phyloP scores from a whole-genome alignment of 2,113 vertebrate species.

The Ceuthmochares aereus region DNA sequence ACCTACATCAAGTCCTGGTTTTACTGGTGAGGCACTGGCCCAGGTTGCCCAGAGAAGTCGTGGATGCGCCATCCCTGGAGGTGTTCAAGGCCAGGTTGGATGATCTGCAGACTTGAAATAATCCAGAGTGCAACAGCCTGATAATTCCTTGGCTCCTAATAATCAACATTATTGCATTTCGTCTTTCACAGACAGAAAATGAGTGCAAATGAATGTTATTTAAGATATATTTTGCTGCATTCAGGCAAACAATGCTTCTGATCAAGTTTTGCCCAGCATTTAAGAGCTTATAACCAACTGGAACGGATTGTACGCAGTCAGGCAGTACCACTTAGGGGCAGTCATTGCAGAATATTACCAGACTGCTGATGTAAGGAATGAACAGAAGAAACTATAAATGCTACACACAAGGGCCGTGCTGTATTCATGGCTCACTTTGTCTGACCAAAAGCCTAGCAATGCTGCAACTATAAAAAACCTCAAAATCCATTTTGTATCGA shows the following conservation, averaged over 20 bases:
- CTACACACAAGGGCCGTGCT: background rate
- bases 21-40: background rate
- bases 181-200: background rate
- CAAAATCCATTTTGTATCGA: background rate
- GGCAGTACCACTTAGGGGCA: background rate
- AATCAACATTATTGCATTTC: background rate
- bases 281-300: background rate
- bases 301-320: background rate
- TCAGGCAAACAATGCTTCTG: background rate
- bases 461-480: background rate
- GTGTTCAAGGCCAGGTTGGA: too few species aligned
- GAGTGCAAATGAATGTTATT: background rate
- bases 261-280: background rate
- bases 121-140: background rate
- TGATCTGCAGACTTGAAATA: background rate
- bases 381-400: background rate
- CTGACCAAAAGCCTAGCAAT: background rate
- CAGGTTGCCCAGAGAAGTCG: too few species aligned
- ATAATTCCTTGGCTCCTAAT: background rate
- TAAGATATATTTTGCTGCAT: background rate
- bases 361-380: background rate
- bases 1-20: background rate
- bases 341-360: background rate
- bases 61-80: too few species aligned
- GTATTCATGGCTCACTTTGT: background rate